Conservation (phyloP, 2,888 invertebrate species). For the Steinernema hermaphroditum region DNA sequence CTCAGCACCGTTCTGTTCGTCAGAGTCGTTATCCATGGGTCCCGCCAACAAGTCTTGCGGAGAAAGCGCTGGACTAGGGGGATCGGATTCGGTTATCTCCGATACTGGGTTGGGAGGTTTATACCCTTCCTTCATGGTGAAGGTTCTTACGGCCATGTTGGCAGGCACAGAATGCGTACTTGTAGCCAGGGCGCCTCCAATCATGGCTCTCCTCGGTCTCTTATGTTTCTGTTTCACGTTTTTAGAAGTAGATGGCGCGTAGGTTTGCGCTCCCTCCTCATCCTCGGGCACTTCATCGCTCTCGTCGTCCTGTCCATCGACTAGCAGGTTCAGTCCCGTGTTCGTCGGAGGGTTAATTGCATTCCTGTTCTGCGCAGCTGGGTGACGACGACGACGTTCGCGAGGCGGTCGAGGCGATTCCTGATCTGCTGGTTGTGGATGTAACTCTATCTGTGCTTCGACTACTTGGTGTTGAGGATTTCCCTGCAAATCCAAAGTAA, state of each 20-base stretch:
- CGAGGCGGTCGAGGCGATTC: neutral
- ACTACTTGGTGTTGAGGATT: neutral
- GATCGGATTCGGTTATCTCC: neutral
- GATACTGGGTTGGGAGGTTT: neutral
- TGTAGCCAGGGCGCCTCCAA: neutral
- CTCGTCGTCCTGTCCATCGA: neutral
- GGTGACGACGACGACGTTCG: neutral
- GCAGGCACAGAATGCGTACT: conserved; percentile 17
- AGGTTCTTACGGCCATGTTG: conserved; percentile 11
- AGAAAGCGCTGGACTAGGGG: conserved; percentile 1
- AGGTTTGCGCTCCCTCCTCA: neutral
- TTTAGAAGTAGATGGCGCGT: neutral
- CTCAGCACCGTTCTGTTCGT: neutral
- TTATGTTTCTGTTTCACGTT: neutral
- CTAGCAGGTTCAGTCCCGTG: neutral
- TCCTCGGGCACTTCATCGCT: neutral
- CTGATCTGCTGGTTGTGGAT: neutral
- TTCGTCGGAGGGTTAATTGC: neutral
- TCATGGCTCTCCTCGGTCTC: neutral
- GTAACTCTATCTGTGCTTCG: neutral
- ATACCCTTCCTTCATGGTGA: neutral
- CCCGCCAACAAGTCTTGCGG: conserved; percentile 18
- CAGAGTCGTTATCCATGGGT: conserved; percentile 3
- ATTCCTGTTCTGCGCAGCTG: neutral
- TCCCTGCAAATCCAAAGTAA: neutral